Evolutionary conservation across 1,140 invertebrate species (phyloP).

Genomic region (Drosophila dunni): DNA sequence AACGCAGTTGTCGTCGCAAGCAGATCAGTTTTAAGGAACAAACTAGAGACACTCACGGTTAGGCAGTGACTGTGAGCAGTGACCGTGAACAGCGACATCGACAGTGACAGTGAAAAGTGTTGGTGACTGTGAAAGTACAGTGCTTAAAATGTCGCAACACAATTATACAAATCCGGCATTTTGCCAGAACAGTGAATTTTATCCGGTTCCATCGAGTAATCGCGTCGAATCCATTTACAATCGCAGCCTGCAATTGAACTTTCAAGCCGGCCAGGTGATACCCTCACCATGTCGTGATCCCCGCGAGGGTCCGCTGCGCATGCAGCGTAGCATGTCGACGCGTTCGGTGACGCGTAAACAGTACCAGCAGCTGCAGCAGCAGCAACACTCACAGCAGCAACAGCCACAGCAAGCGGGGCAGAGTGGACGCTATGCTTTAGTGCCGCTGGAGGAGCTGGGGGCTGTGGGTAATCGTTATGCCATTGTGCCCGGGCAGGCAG

Average conservation of each 20-base stretch:
- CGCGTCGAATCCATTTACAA: conserved; percentile 76
- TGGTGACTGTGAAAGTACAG: conserved; percentile 55
- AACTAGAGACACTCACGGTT: conserved; percentile 1
- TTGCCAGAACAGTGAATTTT: conserved; percentile 90
- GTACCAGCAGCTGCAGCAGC: conserved; percentile 52
- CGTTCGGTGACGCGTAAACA: conserved; percentile 77
- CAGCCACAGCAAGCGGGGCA: conserved; percentile 48
- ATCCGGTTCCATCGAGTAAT: conserved; percentile 66
- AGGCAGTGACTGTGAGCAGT: conserved; percentile 10
- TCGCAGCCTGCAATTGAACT: conserved; percentile 71
- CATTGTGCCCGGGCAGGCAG: conserved; percentile 62
- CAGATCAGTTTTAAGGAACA: conserved; percentile 26
- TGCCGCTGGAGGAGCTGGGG: conserved; percentile 85
- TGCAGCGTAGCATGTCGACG: conserved; percentile 82
- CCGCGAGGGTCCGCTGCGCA: conserved; percentile 81
- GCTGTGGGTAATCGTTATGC: conserved; percentile 59
- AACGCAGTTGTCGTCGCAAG: conserved; percentile 60
- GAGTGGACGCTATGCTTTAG: conserved; percentile 84
- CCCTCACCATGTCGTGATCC: conserved; percentile 74
- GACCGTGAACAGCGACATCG: conserved; percentile 19
- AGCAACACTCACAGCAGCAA: conserved; percentile 38
- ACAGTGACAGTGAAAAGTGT: conserved; percentile 10
- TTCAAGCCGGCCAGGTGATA: conserved; percentile 81
- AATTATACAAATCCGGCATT: conserved; percentile 92
- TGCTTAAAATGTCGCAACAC: conserved; percentile 83